Evolutionary conservation across 2,113 vertebrate species (phyloP).

Genomic region (Scopus umbretta): DNA sequence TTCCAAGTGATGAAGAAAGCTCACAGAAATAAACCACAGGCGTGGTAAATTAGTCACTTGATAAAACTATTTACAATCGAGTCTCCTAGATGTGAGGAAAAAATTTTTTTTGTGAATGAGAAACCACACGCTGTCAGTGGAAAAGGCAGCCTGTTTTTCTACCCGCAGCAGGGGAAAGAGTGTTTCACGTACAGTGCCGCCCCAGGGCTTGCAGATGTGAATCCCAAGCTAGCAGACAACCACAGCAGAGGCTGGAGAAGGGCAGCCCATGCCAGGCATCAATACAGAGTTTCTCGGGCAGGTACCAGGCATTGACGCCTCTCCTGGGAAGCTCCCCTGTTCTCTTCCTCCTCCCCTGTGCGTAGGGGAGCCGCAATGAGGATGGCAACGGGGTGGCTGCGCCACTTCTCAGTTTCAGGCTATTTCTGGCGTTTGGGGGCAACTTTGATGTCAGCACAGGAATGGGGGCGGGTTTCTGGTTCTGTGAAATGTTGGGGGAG

Average conservation of each 20-base stretch:
- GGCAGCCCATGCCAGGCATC: not conserved
- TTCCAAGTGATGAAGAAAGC: conserved; percentile 59
- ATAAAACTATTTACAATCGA: not conserved
- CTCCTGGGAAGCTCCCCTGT: not conserved
- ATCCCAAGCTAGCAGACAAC: not conserved
- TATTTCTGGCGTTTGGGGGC: not conserved
- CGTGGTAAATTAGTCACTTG: conserved; percentile 56
- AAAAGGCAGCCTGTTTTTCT: conserved; percentile 63
- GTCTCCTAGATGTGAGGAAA: conserved; percentile 51
- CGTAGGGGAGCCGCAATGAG: not conserved
- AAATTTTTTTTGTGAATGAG: conserved; percentile 30
- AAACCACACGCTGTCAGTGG: conserved; percentile 69
- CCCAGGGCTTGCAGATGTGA: not conserved
- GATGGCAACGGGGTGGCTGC: not conserved
- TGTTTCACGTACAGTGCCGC: not conserved
- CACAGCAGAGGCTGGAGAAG: not conserved
- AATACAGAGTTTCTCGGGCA: not conserved
- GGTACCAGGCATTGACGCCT: not conserved
- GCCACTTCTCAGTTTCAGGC: not conserved
- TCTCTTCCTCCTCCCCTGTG: not conserved
- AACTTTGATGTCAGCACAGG: accelerated
- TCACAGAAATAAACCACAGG: conserved; percentile 28
- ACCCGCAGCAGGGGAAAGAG: not conserved
- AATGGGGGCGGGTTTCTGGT: not conserved
- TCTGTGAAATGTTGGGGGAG: not conserved